Conservation (phyloP, 2,113 vertebrate species). For the Oncorhynchus keta region DNA sequence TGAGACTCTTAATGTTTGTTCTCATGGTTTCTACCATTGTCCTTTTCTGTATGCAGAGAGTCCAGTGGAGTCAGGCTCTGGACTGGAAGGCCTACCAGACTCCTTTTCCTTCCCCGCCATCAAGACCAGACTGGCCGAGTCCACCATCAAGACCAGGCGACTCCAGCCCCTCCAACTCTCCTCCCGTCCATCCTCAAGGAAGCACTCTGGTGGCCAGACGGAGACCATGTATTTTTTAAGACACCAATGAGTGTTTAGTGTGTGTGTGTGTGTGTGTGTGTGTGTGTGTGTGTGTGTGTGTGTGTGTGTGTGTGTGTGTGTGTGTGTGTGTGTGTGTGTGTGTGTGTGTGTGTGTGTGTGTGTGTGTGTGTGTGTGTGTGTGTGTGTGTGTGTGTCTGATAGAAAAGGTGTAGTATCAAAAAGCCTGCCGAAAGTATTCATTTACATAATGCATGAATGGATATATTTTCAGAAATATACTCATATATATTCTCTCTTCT, state of each 20-base stretch:
- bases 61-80: constrained; percentile 84
- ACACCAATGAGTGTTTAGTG: constrained; percentile 1
- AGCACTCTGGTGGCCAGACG: constrained; percentile 36
- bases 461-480: no score
- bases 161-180: constrained; percentile 64
- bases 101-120: constrained; percentile 65
- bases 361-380: no score
- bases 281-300: no score
- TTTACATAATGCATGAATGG: no score
- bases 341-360: no score
- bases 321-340: no score
- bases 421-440: no score
- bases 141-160: constrained; percentile 78
- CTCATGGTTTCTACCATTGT: background rate
- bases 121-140: constrained; percentile 73
- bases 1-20: constrained; percentile 6
- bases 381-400: no score
- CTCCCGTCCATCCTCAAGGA: constrained; percentile 38
- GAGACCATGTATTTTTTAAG: constrained; percentile 44
- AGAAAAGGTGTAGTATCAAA: no score
- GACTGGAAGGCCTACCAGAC: constrained; percentile 78
- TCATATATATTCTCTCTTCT: no score
- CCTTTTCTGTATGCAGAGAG: constrained; percentile 71
- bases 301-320: no score
- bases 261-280: no score